These are phyloP conservation scores for Ips typographus DNA, from an alignment of 1,140 invertebrate genomes.

Conservation along the genomic window DNA sequence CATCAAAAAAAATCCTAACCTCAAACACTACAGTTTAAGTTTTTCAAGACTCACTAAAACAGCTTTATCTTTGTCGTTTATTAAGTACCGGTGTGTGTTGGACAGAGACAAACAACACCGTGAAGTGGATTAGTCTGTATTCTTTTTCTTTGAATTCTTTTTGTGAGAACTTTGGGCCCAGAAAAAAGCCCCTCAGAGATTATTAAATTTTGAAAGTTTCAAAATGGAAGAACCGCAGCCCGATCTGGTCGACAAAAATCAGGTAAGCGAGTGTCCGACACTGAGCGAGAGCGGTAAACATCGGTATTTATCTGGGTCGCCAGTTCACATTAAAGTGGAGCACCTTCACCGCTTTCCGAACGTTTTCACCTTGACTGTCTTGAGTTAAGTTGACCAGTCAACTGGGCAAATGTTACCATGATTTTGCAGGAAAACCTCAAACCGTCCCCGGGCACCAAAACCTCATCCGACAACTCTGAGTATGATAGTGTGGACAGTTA, in stretches of 20 bases:
- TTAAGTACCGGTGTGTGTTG: too few relatives aligned
- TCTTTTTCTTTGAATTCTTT: too few relatives aligned
- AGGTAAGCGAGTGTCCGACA: slow-evolving; percentile 7
- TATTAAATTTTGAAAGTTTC: too few relatives aligned
- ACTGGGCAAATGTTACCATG: slow-evolving; percentile 25
- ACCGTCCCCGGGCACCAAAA: slow-evolving; percentile 20
- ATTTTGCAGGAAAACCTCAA: slow-evolving; percentile 43
- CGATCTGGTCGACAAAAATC: slow-evolving; percentile 10
- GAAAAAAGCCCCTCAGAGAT: too few relatives aligned
- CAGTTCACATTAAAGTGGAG: slow-evolving; percentile 28
- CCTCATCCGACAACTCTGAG: slow-evolving; percentile 43
- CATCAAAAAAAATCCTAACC: too few relatives aligned
- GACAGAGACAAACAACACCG: too few relatives aligned
- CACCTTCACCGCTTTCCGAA: slow-evolving; percentile 32
- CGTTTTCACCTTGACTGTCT: slow-evolving; percentile 31
- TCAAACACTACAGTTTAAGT: too few relatives aligned
- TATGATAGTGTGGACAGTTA: slow-evolving; percentile 49
- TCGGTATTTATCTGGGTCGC: slow-evolving; percentile 26
- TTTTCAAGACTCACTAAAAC: too few relatives aligned
- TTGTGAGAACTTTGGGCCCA: too few relatives aligned
- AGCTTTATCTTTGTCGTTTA: too few relatives aligned
- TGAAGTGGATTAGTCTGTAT: too few relatives aligned
- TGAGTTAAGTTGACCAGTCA: neutral
- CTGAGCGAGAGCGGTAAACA: slow-evolving; percentile 21
- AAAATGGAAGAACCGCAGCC: neutral